phyloP scores from a whole-genome alignment of 1,140 invertebrate genomes.

The Drosophila virilis region DNA sequence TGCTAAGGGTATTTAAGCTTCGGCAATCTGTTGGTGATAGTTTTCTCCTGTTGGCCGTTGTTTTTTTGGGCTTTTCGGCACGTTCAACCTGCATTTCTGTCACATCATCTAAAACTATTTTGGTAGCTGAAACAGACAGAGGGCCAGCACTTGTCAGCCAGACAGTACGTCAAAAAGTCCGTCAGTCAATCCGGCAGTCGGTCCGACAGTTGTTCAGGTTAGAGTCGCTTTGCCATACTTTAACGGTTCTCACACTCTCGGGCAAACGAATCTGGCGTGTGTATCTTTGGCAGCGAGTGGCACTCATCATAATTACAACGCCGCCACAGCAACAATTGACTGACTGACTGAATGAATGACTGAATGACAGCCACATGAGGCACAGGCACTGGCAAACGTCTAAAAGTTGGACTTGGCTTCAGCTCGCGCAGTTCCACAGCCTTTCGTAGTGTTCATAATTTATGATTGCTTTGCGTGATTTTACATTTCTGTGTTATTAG shows the following conservation, averaged over 20 bases:
- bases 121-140: conserved; percentile 48
- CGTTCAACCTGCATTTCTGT: conserved; percentile 68
- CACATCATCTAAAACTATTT: conserved; percentile 69
- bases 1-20: neutral
- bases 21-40: too few relatives aligned
- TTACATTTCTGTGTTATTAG: conserved; percentile 69
- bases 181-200: conserved; percentile 27
- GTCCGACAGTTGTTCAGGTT: conserved; percentile 29
- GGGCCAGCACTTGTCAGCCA: conserved; percentile 37
- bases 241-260: conserved; percentile 78
- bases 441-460: conserved; percentile 58
- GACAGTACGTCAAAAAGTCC: conserved; percentile 1
- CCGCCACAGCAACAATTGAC: conserved; percentile 23
- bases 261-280: conserved; percentile 59
- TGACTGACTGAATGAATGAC: conserved; percentile 28
- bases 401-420: conserved; percentile 23
- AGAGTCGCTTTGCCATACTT: conserved; percentile 64
- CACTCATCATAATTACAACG: conserved; percentile 72
- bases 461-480: conserved; percentile 71
- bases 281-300: conserved; percentile 71
- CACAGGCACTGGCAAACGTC: conserved; percentile 10
- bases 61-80: conserved; percentile 7
- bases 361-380: conserved; percentile 22
- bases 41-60: neutral
- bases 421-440: conserved; percentile 14